Evolutionary conservation across 2,113 vertebrate genomes (phyloP), one percentile per base, ranked within the genome.

Genomic region (Progne subis): DNA sequence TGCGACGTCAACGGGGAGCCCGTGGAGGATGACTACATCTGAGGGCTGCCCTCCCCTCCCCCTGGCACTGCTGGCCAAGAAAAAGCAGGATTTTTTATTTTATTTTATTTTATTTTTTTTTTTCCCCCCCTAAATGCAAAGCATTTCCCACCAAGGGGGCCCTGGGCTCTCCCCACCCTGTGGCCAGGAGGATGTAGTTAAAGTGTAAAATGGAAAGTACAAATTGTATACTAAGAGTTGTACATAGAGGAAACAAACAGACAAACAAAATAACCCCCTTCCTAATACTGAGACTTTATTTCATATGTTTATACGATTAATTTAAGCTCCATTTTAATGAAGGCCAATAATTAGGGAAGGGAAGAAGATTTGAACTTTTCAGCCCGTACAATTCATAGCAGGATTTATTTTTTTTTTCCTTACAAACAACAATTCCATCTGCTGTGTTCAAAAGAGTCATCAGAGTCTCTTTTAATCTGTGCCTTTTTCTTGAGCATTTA

Each of bases 1-100:
- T 99, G 99, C 23, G 99, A 99, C 5, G 99, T 99, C 80, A 99
- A 99, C 0, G 99, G 99, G 34, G 99, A 99, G 68, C 99, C 99
- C 1, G 99, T 99, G 60, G 99, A 99, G 23, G 99, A 99, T 29
- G 99, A 99, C 96, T 99, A 99, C 97, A 99, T 99, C 91, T 99
- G 97, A 98, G 76, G 32, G 90, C 34, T 85, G 8, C 5, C 52
- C 65, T 44, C 53, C 12, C 76, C 63, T 79, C 91, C 53, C 64
- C 12, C 91, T 83, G 92, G 92, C 84, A 28, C 89, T 92, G 79
- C 85, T 55, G 26, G 84, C 90, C 76, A 23, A 81, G 85, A 94
- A 92, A 94, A 92, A 90, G 64, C 91, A 72, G 18, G 92, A 88
- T 18, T 86, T 82, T 28, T 5, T 37, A 37, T 37, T 37, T 37